Evolutionary conservation across 2,797 vertebrate species (phyloP).

Genomic region (Heliangelus exortis): DNA sequence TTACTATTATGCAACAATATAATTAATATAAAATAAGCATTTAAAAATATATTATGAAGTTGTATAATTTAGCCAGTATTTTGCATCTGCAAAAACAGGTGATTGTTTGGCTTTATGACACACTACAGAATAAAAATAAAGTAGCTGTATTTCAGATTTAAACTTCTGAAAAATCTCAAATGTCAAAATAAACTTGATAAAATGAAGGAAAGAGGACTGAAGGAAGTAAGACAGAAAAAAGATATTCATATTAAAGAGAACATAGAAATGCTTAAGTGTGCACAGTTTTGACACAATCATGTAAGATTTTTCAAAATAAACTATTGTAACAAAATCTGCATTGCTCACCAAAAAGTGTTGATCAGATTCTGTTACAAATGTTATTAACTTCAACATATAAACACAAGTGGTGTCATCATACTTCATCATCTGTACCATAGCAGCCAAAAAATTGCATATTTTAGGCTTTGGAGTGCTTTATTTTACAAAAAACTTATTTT

Average conservation of each 20-base stretch:
- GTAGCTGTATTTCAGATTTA: neutral
- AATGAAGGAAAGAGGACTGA: neutral
- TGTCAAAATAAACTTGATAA: neutral
- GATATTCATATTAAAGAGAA: neutral
- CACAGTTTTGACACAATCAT: neutral
- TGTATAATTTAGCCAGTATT: neutral
- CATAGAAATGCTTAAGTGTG: neutral
- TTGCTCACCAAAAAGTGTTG: neutral
- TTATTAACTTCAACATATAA: neutral
- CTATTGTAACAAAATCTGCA: neutral
- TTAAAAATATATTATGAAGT: neutral
- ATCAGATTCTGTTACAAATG: neutral
- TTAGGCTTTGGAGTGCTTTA: neutral
- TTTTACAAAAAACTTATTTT: neutral
- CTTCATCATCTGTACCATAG: neutral
- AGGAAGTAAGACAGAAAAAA: neutral
- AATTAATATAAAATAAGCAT: neutral
- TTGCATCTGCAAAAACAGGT: neutral
- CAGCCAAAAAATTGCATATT: neutral
- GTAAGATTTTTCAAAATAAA: neutral
- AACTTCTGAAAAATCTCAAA: neutral
- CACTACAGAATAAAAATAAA: neutral
- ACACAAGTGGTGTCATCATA: neutral
- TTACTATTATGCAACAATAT: neutral
- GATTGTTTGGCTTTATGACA: neutral